Conservation (phyloP, 2,888 invertebrate genomes). For the Hecatera dysodea region DNA sequence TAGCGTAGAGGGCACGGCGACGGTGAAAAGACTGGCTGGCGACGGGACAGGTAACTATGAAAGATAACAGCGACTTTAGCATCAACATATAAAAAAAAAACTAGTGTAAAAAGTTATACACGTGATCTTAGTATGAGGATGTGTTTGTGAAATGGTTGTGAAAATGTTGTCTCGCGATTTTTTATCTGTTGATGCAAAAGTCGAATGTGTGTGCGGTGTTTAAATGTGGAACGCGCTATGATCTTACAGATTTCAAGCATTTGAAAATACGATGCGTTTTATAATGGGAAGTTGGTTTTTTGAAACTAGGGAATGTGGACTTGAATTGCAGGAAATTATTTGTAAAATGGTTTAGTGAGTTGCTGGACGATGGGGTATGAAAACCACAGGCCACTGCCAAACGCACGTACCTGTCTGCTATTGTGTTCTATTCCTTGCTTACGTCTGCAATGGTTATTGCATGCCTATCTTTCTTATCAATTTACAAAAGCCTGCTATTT, state of each 20-base stretch:
- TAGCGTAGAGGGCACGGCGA: slow-evolving; percentile 77
- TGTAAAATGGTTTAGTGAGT: slow-evolving; percentile 22
- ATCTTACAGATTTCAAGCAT: slow-evolving; percentile 13
- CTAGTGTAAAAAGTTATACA: not conserved
- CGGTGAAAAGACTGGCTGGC: slow-evolving; percentile 81
- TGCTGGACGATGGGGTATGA: slow-evolving; percentile 6
- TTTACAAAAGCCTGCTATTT: slow-evolving; percentile 13
- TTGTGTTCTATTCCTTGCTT: slow-evolving; percentile 30
- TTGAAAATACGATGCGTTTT: slow-evolving; percentile 5
- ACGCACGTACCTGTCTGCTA: slow-evolving; percentile 36
- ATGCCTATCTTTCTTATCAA: slow-evolving; percentile 25
- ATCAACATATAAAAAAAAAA: slow-evolving; percentile 43
- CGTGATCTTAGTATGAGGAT: slow-evolving; percentile 4
- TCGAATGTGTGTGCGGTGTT: slow-evolving; percentile 32
- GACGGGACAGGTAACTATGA: slow-evolving; percentile 53
- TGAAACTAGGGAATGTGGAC: slow-evolving; percentile 13
- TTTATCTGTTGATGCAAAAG: slow-evolving; percentile 50
- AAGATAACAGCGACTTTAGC: slow-evolving; percentile 22
- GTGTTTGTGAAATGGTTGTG: slow-evolving; percentile 49
- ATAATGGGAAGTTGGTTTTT: not conserved
- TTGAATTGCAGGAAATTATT: slow-evolving; percentile 20
- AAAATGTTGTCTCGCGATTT: slow-evolving; percentile 22
- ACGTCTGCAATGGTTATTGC: slow-evolving; percentile 31
- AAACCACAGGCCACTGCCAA: slow-evolving; percentile 51
- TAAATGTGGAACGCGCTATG: slow-evolving; percentile 38